Evolutionary conservation across 2,113 vertebrate genomes (phyloP).

Genomic region (Passer domesticus): DNA sequence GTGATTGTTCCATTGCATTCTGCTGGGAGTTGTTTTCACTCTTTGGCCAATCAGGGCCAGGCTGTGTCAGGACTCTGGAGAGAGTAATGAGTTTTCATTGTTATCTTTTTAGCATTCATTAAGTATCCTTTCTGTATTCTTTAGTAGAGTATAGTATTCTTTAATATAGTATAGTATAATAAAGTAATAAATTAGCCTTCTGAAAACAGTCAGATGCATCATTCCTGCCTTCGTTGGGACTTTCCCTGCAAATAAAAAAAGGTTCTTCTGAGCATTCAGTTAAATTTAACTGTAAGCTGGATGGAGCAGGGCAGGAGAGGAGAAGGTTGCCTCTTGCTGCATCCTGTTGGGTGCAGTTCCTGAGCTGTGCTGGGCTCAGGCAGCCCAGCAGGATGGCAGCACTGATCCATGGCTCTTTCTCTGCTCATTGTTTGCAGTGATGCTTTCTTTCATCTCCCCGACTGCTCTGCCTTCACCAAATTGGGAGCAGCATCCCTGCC

Average conservation of each 20-base stretch:
- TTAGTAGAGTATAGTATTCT: too few species aligned
- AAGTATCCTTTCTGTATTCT: too few species aligned
- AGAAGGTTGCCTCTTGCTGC: not conserved
- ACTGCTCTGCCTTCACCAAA: not conserved
- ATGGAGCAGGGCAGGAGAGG: not conserved
- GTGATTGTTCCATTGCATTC: too few species aligned
- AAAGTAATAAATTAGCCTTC: too few species aligned
- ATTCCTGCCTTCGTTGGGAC: not conserved
- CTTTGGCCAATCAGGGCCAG: too few species aligned
- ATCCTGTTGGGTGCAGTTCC: not conserved
- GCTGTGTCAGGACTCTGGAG: too few species aligned
- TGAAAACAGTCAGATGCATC: too few species aligned
- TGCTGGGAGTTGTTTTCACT: too few species aligned
- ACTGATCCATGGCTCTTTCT: not conserved
- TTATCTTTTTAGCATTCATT: too few species aligned
- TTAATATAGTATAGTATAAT: too few species aligned
- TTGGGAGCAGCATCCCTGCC: not conserved
- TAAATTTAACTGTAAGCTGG: not conserved
- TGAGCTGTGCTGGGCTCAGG: not conserved
- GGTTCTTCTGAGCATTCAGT: not conserved
- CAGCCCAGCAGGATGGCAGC: not conserved
- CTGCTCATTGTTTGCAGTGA: rapidly evolving
- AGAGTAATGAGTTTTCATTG: too few species aligned
- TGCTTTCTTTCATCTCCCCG: not conserved
- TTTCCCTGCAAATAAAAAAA: not conserved